phyloP scores from a whole-genome alignment of 2,113 vertebrate genomes.

The Columbina picui region DNA sequence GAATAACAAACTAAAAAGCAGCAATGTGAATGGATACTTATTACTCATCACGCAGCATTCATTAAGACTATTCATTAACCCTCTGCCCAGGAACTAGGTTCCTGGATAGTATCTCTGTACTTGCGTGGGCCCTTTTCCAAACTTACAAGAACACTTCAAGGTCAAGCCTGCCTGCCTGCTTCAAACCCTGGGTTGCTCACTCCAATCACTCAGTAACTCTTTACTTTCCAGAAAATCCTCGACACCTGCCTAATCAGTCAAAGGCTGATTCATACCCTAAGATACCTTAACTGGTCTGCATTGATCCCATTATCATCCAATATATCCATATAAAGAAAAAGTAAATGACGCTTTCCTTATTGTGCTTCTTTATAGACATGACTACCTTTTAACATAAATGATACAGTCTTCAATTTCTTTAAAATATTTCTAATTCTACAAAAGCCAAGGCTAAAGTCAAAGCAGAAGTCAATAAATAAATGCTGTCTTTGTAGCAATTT shows the following conservation, averaged over 20 bases:
- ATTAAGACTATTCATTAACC: too few relatives aligned
- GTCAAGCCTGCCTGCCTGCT: too few relatives aligned
- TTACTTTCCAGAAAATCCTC: too few relatives aligned
- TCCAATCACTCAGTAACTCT: too few relatives aligned
- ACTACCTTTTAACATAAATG: neutral
- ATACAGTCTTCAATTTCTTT: neutral
- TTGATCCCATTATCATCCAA: neutral
- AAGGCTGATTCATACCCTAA: slow-evolving; percentile 29
- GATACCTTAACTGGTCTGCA: neutral
- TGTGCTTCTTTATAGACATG: neutral
- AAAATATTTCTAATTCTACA: neutral
- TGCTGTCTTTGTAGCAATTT: neutral
- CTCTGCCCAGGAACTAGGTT: too few relatives aligned
- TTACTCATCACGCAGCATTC: too few relatives aligned
- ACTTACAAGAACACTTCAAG: too few relatives aligned
- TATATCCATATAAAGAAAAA: slow-evolving; percentile 3
- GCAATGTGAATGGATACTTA: too few relatives aligned
- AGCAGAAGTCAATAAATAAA: neutral
- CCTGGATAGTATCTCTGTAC: too few relatives aligned
- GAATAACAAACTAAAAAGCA: too few relatives aligned
- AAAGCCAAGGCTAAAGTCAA: neutral
- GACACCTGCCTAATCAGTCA: slow-evolving; percentile 47
- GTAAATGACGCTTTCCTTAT: neutral
- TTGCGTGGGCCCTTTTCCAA: too few relatives aligned
- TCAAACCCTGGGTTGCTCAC: too few relatives aligned